Conservation (phyloP, 2,888 invertebrate species). For the Plagodis dolabraria region DNA sequence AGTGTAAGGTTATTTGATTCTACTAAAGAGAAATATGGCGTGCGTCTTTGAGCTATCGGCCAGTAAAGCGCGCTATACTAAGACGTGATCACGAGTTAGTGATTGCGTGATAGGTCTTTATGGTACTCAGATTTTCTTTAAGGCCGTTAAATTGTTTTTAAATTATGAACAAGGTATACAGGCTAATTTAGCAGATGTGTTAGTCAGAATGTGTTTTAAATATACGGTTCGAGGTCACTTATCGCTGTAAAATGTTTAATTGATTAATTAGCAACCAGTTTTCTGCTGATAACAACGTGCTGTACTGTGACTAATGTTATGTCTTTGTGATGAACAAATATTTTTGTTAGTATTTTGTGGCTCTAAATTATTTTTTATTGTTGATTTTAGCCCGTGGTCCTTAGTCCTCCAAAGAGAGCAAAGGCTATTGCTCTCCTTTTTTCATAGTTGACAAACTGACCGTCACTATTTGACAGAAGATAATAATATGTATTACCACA, state of each 20-base stretch:
- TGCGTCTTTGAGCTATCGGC: conserved; percentile 3
- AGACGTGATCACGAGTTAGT: neutral
- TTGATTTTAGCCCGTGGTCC: too few relatives aligned
- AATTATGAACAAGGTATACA: neutral
- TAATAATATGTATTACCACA: too few relatives aligned
- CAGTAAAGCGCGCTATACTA: conserved; percentile 4
- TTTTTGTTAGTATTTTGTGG: neutral
- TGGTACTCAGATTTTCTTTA: conserved; percentile 1
- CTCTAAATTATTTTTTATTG: too few relatives aligned
- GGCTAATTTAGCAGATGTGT: neutral
- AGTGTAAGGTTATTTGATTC: conserved; percentile 16
- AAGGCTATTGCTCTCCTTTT: too few relatives aligned
- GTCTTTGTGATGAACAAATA: neutral
- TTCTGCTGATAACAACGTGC: conserved; percentile 3
- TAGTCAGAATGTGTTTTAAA: neutral
- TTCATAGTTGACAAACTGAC: too few relatives aligned
- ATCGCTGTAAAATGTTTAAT: conserved; percentile 11
- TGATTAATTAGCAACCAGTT: conserved; percentile 12
- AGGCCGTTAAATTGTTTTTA: neutral
- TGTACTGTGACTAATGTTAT: neutral
- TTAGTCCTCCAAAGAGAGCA: too few relatives aligned
- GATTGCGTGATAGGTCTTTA: conserved; percentile 17
- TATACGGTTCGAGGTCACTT: conserved; percentile 1
- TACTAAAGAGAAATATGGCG: conserved; percentile 2
- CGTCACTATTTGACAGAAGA: too few relatives aligned